phyloP scores from a whole-genome alignment of 2,113 vertebrate genomes.

The Platysteira castanea region DNA sequence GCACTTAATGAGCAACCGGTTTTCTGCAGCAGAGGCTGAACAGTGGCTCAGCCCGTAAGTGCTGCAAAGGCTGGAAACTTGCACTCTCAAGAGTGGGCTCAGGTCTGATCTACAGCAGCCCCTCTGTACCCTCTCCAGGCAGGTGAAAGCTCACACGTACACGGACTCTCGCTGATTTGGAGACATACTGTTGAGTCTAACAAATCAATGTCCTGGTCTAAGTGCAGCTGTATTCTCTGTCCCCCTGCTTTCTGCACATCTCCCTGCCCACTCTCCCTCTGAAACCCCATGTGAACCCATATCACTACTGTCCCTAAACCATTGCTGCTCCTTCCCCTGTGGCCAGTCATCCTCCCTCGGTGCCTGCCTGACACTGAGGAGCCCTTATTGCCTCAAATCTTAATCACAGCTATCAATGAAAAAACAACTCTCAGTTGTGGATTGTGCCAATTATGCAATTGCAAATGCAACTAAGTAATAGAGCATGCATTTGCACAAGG shows the following conservation, averaged over 20 bases:
- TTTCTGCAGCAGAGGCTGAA: background rate
- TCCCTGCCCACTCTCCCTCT: background rate
- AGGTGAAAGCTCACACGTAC: background rate
- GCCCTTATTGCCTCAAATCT: background rate
- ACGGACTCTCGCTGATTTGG: fast-evolving
- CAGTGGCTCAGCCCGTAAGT: background rate
- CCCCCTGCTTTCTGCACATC: background rate
- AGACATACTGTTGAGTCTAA: background rate
- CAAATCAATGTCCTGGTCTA: background rate
- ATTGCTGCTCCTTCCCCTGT: background rate
- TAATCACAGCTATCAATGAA: background rate
- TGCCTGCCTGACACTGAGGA: fast-evolving
- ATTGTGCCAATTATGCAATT: background rate
- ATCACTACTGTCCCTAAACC: background rate
- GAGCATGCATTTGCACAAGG: background rate
- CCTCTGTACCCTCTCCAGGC: background rate
- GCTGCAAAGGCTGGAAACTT: background rate
- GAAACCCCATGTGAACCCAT: background rate
- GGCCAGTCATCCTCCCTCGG: background rate
- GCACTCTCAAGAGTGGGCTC: fast-evolving
- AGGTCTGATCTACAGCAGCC: background rate
- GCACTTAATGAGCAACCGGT: background rate
- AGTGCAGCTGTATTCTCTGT: background rate
- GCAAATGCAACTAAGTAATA: background rate
- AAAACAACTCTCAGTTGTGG: background rate